Conservation (phyloP, 2,888 invertebrate genomes). For the Drosophila multiciliata region DNA sequence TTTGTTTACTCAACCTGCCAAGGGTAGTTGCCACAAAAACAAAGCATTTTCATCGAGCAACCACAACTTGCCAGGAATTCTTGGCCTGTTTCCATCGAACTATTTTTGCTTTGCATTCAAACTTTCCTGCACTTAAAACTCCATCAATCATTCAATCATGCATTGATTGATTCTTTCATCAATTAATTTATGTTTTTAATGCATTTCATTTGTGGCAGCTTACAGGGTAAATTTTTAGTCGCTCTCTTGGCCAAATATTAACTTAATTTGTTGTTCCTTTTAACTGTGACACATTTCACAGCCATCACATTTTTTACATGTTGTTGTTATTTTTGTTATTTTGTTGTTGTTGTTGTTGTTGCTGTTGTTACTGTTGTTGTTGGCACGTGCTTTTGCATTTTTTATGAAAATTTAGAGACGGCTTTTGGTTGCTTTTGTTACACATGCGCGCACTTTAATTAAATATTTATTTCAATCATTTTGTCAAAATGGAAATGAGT, state of each 20-base stretch:
- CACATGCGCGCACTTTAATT: constrained; percentile 74
- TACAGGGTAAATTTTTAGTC: not conserved
- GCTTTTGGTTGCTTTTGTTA: constrained; percentile 45
- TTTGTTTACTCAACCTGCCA: constrained; percentile 18
- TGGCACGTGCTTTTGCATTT: constrained; percentile 76
- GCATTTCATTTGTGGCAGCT: not conserved
- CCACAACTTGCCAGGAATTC: not conserved
- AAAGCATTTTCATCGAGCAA: not conserved
- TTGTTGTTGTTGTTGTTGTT: constrained; percentile 24
- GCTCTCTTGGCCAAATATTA: not conserved
- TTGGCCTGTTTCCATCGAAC: not conserved
- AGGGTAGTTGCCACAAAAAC: constrained; percentile 29
- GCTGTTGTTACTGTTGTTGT: constrained; percentile 25
- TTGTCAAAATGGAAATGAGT: constrained; percentile 59
- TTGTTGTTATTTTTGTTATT: constrained; percentile 39
- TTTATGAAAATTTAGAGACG: constrained; percentile 76
- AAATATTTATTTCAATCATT: constrained; percentile 80
- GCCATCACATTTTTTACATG: constrained; percentile 60
- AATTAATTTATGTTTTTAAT: not conserved
- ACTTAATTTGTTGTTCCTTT: constrained; percentile 12
- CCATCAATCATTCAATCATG: constrained; percentile 1
- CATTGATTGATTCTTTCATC: not conserved
- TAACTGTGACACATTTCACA: constrained; percentile 63
- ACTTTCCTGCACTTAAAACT: not conserved
- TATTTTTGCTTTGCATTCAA: constrained; percentile 1